Base-by-base conservation (phyloP, 1,140 invertebrate species). In the Hyles euphorbiae region DNA sequence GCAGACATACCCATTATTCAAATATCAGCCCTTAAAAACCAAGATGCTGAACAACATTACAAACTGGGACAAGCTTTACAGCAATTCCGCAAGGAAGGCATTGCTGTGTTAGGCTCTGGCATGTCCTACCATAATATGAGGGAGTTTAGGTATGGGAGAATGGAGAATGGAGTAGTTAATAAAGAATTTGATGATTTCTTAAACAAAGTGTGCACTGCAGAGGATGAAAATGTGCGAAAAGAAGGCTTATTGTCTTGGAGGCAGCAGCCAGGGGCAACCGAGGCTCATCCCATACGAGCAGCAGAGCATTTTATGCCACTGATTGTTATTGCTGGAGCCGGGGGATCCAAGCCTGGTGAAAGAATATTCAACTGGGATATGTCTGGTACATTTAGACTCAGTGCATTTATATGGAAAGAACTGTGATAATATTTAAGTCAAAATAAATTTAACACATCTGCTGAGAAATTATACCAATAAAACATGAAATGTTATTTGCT, bases 81-180 rank as follows among this genome's bases (percentile, higher is more conserved):
- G 11, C 58, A 83, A 33, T 86, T 85, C 43, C 59, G 86, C 6
- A 85, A 87, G 63, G 84, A 87, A 53, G 86, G 86, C 5, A 60
- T 89, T 36, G 86, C 82, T 1, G 67, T 89, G 5, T 54, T 89
- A 3, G 86, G 84, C 0, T 89, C 86, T 0, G 86, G 86, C 8
- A 88, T 88, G 86, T 87, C 84, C 0, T 88, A 85, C 48, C 86
- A 88, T 22, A 87, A 89, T 45, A 87, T 89, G 86, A 70, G 82
- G 57, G 84, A 83, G 55, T 89, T 89, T 55, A 81, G 67, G 67
- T 68, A 60, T 2, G 59, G 67, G 5, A 53, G 76, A 32, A 44
- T 71, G 48, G 33, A 52, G 7, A 63, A 65, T 0, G 47, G 46
- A 4, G 79, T 87, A 36, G 68, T 87, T 1, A 89, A 89, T 61